These are phyloP conservation scores for Oryzias dopingdopingensis DNA, from an alignment of 2,797 vertebrate species.

Conservation along the genomic window DNA sequence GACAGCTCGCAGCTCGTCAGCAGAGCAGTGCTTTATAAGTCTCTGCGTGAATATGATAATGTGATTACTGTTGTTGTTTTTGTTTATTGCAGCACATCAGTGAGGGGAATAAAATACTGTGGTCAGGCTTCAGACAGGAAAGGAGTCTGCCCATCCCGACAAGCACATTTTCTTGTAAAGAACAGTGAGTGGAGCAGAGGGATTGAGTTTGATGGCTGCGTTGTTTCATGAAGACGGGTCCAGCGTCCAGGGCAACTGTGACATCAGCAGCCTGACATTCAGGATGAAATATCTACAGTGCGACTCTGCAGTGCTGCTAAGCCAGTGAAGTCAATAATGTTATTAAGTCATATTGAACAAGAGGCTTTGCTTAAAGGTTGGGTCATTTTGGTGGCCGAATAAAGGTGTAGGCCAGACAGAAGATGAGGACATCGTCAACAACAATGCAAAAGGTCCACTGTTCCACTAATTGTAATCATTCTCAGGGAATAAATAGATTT, in stretches of 20 bases:
- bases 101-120: conserved; percentile 48
- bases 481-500: conserved; percentile 6
- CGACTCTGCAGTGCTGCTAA: conserved; percentile 29
- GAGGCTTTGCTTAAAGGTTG: conserved; percentile 67
- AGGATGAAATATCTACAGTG: conserved; percentile 58
- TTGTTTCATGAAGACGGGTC: conserved; percentile 59
- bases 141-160: conserved; percentile 20
- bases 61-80: conserved; percentile 59
- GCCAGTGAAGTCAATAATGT: conserved; percentile 65
- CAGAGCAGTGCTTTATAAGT: conserved; percentile 27
- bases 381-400: conserved; percentile 34
- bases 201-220: conserved; percentile 39
- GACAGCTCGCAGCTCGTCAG: conserved; percentile 29
- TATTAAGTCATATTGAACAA: conserved; percentile 64
- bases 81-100: conserved; percentile 42
- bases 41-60: conserved; percentile 53
- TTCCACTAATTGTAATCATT: conserved; percentile 28
- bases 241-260: conserved; percentile 48
- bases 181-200: conserved; percentile 43
- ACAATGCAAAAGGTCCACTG: conserved; percentile 21
- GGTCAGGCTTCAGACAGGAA: conserved; percentile 52
- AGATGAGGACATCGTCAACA: conserved; percentile 37
- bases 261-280: conserved; percentile 68
- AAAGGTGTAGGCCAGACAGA: conserved; percentile 26
- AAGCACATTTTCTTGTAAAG: conserved; percentile 44